Conservation (phyloP, 2,888 invertebrate species). For the Nomada goodeniana region DNA sequence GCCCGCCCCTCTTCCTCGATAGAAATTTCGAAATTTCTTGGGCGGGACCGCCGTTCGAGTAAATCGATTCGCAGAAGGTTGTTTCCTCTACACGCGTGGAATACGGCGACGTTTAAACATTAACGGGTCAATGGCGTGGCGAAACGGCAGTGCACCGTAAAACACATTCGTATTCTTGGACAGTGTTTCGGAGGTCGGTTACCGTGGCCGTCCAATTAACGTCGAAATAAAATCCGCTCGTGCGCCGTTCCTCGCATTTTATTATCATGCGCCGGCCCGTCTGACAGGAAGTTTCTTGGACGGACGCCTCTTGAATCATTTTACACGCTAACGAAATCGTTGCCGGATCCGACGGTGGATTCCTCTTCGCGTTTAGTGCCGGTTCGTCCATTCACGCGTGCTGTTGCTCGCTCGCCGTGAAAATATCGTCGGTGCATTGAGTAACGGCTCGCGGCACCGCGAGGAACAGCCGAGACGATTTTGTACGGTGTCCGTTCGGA, state of each 20-base stretch:
- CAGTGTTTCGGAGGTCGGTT: conserved; percentile 65
- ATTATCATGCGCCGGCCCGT: conserved; percentile 23
- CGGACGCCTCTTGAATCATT: conserved; percentile 11
- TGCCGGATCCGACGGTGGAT: neutral
- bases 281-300: conserved; percentile 38
- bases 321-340: conserved; percentile 8
- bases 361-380: neutral
- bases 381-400: neutral
- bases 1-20: neutral
- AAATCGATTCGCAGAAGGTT: conserved; percentile 37
- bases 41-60: neutral
- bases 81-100: conserved; percentile 26
- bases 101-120: conserved; percentile 58
- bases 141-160: conserved; percentile 62
- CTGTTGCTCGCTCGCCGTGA: too few species aligned
- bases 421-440: neutral
- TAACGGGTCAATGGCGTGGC: conserved; percentile 69
- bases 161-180: conserved; percentile 71
- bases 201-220: conserved; percentile 64
- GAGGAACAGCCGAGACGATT: too few species aligned
- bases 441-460: too few species aligned
- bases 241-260: conserved; percentile 34
- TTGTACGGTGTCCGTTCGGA: too few species aligned
- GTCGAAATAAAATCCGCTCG: conserved; percentile 58
- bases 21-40: neutral